Percentiles rank a stretch among this genome's conserved stretches.
phyloP scores from a whole-genome alignment of 2,888 invertebrate genomes.

The Sclerodermus sp. region DNA sequence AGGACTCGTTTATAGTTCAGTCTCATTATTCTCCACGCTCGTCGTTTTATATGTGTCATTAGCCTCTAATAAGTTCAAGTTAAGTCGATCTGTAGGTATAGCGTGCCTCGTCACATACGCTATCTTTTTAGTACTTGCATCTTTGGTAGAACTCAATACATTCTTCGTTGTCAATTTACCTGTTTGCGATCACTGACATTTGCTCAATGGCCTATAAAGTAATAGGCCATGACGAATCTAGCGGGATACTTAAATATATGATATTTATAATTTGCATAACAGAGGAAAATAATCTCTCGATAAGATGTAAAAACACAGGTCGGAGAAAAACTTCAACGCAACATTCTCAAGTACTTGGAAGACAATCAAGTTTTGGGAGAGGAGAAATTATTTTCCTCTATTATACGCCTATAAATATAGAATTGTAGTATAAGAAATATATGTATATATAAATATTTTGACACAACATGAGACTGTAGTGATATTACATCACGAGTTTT shows the following conservation, averaged over 20 bases:
- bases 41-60: conserved; percentile 70
- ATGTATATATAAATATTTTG: no score
- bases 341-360: no score
- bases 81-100: conserved; percentile 72
- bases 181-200: conserved; percentile 63
- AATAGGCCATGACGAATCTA: not conserved
- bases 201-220: not conserved
- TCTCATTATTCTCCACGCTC: conserved; percentile 74
- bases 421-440: no score
- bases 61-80: conserved; percentile 67
- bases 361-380: no score
- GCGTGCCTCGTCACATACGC: conserved; percentile 70
- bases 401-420: no score
- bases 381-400: no score
- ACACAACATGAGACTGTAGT: no score
- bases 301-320: no score
- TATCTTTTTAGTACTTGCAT: conserved; percentile 69
- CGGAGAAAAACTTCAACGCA: no score
- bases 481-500: no score
- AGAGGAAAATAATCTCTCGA: no score
- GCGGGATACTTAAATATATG: not conserved
- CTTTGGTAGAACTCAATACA: conserved; percentile 75
- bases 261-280: no score
- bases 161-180: conserved; percentile 76
- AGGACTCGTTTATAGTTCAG: conserved; percentile 75